Percentiles rank a stretch among this genome's conserved stretches.
Conservation (phyloP, 1,140 invertebrate species). For the Diachasma alloeum region DNA sequence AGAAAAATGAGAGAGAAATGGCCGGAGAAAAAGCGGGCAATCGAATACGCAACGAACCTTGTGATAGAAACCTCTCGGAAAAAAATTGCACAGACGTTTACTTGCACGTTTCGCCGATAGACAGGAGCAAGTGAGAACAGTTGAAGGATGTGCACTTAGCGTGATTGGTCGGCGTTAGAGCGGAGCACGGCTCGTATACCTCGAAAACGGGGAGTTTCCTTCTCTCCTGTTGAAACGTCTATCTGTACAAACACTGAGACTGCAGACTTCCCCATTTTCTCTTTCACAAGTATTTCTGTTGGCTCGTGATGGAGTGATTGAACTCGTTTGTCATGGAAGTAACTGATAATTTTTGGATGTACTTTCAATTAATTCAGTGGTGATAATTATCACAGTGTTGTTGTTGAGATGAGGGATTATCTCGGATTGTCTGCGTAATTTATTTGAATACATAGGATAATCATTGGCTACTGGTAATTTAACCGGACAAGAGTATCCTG, state of each 20-base stretch:
- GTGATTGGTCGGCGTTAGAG: constrained; percentile 54
- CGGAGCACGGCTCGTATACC: not conserved
- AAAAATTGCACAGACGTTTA: not conserved
- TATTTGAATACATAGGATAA: not conserved
- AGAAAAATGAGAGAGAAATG: too few relatives aligned
- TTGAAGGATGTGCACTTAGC: constrained; percentile 61
- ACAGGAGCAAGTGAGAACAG: constrained; percentile 34
- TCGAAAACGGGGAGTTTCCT: not conserved
- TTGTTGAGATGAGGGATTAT: too few relatives aligned
- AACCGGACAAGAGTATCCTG: not conserved
- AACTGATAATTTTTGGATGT: not conserved
- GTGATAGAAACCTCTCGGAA: not conserved
- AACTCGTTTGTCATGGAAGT: not conserved
- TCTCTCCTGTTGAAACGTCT: not conserved
- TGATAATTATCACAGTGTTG: too few relatives aligned
- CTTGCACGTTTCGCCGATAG: constrained; percentile 11
- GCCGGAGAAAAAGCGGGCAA: constrained; percentile 22
- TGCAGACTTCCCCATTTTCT: not conserved
- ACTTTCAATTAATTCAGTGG: too few relatives aligned
- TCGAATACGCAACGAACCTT: constrained; percentile 42
- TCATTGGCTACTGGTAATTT: not conserved
- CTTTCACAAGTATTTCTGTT: not conserved
- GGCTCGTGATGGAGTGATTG: not conserved
- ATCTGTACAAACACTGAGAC: not conserved
- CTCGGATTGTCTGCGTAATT: not conserved